Evolutionary conservation across 2,113 vertebrate genomes (phyloP), one percentile per base, ranked within the genome.

Genomic region (Engystomops pustulosus): DNA sequence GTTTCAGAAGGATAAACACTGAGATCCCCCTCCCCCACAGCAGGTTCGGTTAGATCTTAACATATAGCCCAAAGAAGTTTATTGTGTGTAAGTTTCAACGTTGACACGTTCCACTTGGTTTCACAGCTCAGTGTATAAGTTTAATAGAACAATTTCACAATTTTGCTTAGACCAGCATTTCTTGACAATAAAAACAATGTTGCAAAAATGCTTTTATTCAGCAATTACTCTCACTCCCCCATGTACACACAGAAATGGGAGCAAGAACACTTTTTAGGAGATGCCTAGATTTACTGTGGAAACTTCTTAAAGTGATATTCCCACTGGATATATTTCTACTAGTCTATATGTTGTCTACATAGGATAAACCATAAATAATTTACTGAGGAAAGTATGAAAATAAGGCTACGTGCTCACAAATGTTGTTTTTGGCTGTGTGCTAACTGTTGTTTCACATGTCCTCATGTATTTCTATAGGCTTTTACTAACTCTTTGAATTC

Each of bases 91-190:
- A 23, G 38, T 71, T 72, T 47, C 0, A 14, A 45, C 68, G 3
- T 72, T 72, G 69, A 45, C 20, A 45, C 12, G 20, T 72, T 70
- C 34, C 68, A 70, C 20, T 45, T 72, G 69, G 41, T 45, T 72
- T 72, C 38, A 72, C 69, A 41, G 34, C 32, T 36, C 34, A 12
- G 20, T 23, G 34, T 70, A 45, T 12, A 72, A 45, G 12, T 72
- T 72, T 72, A 72, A 72, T 72, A 72, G 69, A 72, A 47, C 38
- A 72, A 45, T 72, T 72, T 15, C 36, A 12, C 6, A 10, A 8
- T 72, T 72, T 72, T 72, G 38, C 69, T 72, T 23, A 72, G 23
- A 44, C 38, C 9, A 45, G 41, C 38, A 72, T 7, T 45, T 72
- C 41, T 44, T 45, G 38, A 72, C 69, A 25, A 45, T 41, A 41